Evolutionary conservation across 2,797 vertebrate species (phyloP).

Genomic region (Gastrophryne carolinensis): DNA sequence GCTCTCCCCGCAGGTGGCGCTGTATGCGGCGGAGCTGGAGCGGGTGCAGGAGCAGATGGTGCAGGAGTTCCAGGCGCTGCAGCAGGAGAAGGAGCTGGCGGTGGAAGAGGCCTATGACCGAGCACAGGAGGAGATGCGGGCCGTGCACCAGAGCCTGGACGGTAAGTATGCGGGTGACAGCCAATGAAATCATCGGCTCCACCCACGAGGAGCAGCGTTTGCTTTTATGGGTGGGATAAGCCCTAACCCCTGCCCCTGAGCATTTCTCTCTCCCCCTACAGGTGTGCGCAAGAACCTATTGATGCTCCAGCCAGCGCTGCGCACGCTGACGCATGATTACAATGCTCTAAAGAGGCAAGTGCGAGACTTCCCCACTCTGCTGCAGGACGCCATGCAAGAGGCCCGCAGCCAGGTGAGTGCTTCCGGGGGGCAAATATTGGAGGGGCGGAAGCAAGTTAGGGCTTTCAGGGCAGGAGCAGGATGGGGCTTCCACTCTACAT

Average conservation of each 20-base stretch:
- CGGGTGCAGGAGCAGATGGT: conserved; percentile 85
- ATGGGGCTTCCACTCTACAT: no score
- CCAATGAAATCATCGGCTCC: no score
- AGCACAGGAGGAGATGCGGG: conserved; percentile 94
- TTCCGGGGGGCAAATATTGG: no score
- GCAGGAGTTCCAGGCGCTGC: conserved; percentile 87
- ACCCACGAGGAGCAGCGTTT: background rate
- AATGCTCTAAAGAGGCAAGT: conserved; percentile 92
- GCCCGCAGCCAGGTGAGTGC: conserved; percentile 84
- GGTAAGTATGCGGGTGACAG: conserved; percentile 65
- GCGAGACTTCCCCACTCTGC: conserved; percentile 86
- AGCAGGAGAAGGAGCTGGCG: conserved; percentile 91
- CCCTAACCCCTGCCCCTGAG: no score
- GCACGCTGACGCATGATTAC: conserved; percentile 90
- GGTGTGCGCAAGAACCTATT: conserved; percentile 89
- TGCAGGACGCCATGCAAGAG: conserved; percentile 81
- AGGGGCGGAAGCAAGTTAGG: no score
- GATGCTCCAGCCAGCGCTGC: conserved; percentile 87
- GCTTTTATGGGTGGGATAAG: no score
- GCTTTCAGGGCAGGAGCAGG: no score
- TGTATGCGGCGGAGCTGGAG: conserved; percentile 88
- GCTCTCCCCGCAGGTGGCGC: conserved; percentile 70
- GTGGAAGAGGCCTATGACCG: conserved; percentile 89
- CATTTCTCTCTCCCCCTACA: conserved; percentile 50
- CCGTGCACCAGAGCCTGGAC: conserved; percentile 91